phyloP scores from a whole-genome alignment of 2,113 vertebrate genomes.

The Cyanoderma ruficeps region DNA sequence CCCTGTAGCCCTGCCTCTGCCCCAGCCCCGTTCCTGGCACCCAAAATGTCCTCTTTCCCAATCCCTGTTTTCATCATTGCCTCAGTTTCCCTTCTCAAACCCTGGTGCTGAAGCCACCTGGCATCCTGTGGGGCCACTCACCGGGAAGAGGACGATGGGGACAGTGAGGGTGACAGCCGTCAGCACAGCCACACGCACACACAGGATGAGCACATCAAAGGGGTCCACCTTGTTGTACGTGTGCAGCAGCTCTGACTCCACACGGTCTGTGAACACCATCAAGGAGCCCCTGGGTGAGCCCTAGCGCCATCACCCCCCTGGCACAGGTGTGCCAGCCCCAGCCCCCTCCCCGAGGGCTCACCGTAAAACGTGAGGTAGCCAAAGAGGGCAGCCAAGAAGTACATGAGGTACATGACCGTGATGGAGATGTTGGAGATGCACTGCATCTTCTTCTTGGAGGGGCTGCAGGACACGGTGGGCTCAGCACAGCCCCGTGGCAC shows the following conservation, averaged over 20 bases:
- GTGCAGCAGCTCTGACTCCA: constrained; percentile 94
- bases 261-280: constrained; percentile 69
- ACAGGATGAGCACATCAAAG: constrained; percentile 91
- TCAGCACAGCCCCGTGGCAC: neutral
- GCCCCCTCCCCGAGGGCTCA: constrained; percentile 59
- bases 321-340: accelerated
- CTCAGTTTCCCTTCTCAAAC: neutral
- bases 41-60: neutral
- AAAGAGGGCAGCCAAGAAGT: constrained; percentile 96
- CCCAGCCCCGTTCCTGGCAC: neutral
- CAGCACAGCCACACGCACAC: constrained; percentile 94
- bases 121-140: constrained; percentile 65
- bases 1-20: neutral
- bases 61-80: neutral
- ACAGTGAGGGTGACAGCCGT: constrained; percentile 95
- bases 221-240: constrained; percentile 92
- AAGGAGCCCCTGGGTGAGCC: neutral
- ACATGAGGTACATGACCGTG: constrained; percentile 94
- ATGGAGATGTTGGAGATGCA: constrained; percentile 95
- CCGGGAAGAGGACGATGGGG: constrained; percentile 95
- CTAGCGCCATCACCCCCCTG: neutral
- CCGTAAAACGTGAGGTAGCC: constrained; percentile 98
- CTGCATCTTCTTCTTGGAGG: constrained; percentile 92
- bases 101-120: neutral
- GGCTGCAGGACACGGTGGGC: constrained; percentile 52